Base-by-base conservation (phyloP, 2,888 invertebrate species). In the Aleiodes testaceus region DNA sequence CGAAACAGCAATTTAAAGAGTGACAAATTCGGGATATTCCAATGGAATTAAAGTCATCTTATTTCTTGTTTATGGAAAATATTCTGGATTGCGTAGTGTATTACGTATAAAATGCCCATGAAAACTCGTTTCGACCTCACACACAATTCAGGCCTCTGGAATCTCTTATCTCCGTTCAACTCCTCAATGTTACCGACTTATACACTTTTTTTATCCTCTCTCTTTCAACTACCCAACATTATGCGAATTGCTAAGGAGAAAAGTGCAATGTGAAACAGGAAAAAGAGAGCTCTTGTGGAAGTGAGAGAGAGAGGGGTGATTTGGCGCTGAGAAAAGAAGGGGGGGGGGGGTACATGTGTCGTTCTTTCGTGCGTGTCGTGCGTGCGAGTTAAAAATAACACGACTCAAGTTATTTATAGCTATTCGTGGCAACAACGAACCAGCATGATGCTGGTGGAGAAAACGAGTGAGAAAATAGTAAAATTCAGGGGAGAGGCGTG, bases 381-480 rank as follows among this genome's bases (percentile, higher is more conserved):
- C 76, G 73, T 55, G 69, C 68, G 66, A 72, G 72, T 85, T 85
- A 85, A 86, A 85, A 86, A 86, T 86, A 86, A 84, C 84, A 79
- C 76, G 76, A 75, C 72, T 76, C 73, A 72, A 76, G 83, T 80
- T 86, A 86, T 86, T 83, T 84, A 85, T 84, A 85, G 73, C 72
- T 64, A 70, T 72, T 67, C 67, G 71, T 50, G 72, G 67, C 72
- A 75, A 74, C 71, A 75, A 74, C 71, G 72, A 70, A 74, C 71
- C 69, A 49, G 53, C 69, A 69, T 74, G 72, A 49, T 14, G 45
- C 53, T 65, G 44, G 20, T 44, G 42, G 49, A 70, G 59, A 44
- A 69, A 73, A 70, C 67, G 73, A 71, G 69, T 20, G 71, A 69
- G 42, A 71, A 49, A 69, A 61, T 61, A 59, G 49, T 59, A 68